Conservation (phyloP, 2,888 invertebrate genomes). For the Augochlorella aurata region DNA sequence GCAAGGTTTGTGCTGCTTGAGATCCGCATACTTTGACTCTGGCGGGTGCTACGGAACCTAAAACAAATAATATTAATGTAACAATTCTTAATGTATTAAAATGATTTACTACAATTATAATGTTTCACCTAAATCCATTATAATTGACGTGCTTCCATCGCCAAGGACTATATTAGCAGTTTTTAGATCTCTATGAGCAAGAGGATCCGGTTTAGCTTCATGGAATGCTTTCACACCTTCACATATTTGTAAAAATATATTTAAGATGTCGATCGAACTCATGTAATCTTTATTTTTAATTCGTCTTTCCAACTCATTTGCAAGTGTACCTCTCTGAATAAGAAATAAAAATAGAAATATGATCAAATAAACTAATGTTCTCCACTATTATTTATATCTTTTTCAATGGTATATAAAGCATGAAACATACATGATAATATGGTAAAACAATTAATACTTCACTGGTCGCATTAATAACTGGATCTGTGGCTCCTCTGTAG, state of each 20-base stretch:
- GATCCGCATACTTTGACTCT: constrained; percentile 86
- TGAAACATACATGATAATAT: constrained; percentile 85
- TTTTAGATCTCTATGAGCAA: constrained; percentile 93
- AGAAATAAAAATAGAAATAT: constrained; percentile 46
- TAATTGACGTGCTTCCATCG: constrained; percentile 87
- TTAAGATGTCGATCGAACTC: constrained; percentile 86
- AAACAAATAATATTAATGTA: constrained; percentile 15
- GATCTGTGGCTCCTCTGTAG: constrained; percentile 86
- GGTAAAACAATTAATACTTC: constrained; percentile 89
- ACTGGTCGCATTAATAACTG: constrained; percentile 87
- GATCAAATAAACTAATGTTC: background rate
- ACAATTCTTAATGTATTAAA: background rate
- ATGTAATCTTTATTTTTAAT: constrained; percentile 85
- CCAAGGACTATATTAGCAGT: constrained; percentile 91
- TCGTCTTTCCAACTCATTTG: constrained; percentile 86
- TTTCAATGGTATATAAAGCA: background rate
- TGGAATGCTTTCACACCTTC: constrained; percentile 90
- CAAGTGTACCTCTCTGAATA: constrained; percentile 88
- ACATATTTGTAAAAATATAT: constrained; percentile 88
- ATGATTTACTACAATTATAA: constrained; percentile 13
- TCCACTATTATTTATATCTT: background rate
- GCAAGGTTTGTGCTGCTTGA: constrained; percentile 87
- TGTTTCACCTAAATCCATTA: constrained; percentile 90
- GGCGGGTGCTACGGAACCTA: constrained; percentile 87
- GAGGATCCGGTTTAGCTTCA: constrained; percentile 87